A percentile compares a stretch with the other conserved stretches of the same genome.
Conservation (phyloP, 2,113 vertebrate genomes). For the human region GRCh38 chr4:19300501-19301000, state of each 20-base stretch:
- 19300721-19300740: not conserved
- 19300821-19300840: not conserved
- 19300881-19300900: not conserved
- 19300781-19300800: not conserved
- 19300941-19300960: not conserved
- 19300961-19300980: not conserved
- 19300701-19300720: not conserved
- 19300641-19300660: not conserved
- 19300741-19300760: not conserved
- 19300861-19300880: not conserved
- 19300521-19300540: conserved; percentile 18
- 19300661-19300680: not conserved
- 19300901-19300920: not conserved
- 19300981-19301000: not conserved
- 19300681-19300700: not conserved
- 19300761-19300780: not conserved
- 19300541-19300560: conserved; percentile 65
- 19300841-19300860: not conserved
- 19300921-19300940: not conserved
- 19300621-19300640: not conserved
- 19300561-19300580: conserved; percentile 16
- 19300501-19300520: conserved; percentile 60
- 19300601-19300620: not conserved
- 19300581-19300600: not conserved
- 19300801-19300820: not conserved